Percentiles rank a stretch among this genome's conserved stretches.
Conservation (phyloP, 2,797 vertebrate genomes). For the Miichthys miiuy region DNA sequence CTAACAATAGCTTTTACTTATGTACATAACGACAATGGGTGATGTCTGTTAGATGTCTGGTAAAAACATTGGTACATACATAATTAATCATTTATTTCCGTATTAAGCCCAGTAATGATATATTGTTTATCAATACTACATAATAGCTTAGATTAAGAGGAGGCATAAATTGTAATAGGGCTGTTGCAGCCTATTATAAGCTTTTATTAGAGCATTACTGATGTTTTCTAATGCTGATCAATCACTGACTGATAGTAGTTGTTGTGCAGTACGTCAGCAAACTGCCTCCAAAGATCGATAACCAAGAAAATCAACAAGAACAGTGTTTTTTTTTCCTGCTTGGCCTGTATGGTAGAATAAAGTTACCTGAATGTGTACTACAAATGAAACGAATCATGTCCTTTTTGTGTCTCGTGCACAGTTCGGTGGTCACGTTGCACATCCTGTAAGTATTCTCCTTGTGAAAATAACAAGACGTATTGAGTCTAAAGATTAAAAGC, state of each 20-base stretch:
- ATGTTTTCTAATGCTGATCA: slow-evolving; percentile 7
- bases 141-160: not conserved
- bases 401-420: no score
- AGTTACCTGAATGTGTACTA: not conserved
- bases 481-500: not conserved
- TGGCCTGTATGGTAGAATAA: not conserved
- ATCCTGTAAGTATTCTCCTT: not conserved
- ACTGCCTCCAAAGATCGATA: not conserved
- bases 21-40: not conserved
- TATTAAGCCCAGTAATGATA: slow-evolving; percentile 1
- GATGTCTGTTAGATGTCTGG: not conserved
- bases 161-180: not conserved
- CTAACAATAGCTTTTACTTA: slow-evolving; percentile 11
- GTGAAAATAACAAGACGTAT: not conserved
- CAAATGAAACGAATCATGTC: not conserved
- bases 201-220: not conserved
- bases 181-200: slow-evolving; percentile 11
- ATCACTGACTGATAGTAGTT: not conserved
- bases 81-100: slow-evolving; percentile 25
- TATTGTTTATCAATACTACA: slow-evolving; percentile 18
- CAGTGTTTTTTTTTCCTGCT: not conserved
- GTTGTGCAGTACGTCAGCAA: not conserved
- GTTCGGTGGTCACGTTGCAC: not conserved
- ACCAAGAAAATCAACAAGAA: not conserved
- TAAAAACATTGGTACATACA: slow-evolving; percentile 18